Percentiles rank a stretch among this genome's conserved stretches.
Conservation (phyloP, 2,113 vertebrate genomes). For the Aspiorhynchus laticeps region DNA sequence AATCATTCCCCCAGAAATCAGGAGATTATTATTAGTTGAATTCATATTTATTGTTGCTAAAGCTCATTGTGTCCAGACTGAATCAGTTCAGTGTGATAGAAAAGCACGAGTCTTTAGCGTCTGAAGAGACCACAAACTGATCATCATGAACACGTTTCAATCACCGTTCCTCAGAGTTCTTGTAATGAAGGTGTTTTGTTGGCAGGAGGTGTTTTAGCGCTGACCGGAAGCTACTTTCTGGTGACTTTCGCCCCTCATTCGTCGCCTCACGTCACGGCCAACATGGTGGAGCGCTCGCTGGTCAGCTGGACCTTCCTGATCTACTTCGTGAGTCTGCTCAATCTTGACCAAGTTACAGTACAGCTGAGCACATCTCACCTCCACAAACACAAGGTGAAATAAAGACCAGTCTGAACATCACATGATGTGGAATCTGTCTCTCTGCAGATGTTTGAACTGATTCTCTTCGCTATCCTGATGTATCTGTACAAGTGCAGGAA, state of each 20-base stretch:
- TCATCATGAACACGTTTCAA: background rate
- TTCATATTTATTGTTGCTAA: no score
- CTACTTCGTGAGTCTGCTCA: conserved; percentile 82
- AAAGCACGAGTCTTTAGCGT: background rate
- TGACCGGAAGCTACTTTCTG: conserved; percentile 86
- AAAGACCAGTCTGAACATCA: background rate
- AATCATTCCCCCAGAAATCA: no score
- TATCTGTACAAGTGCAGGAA: conserved; percentile 89
- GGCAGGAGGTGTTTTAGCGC: conserved; percentile 85
- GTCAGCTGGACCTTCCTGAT: conserved; percentile 89
- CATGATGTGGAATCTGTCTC: background rate
- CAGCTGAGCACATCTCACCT: background rate
- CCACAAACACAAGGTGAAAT: background rate
- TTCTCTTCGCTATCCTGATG: conserved; percentile 88
- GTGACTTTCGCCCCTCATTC: conserved; percentile 88
- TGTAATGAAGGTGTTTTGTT: background rate
- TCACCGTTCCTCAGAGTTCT: background rate
- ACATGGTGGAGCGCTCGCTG: conserved; percentile 80
- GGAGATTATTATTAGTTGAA: no score
- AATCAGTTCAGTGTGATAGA: background rate
- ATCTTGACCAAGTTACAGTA: background rate
- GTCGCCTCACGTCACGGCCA: conserved; percentile 84
- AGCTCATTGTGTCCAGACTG: background rate
- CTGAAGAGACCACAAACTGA: no score
- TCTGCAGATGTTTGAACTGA: conserved; percentile 82